Percentiles rank a stretch among this genome's conserved stretches.
Conservation (phyloP, 2,888 invertebrate genomes). For the Dromius quadrimaculatus region DNA sequence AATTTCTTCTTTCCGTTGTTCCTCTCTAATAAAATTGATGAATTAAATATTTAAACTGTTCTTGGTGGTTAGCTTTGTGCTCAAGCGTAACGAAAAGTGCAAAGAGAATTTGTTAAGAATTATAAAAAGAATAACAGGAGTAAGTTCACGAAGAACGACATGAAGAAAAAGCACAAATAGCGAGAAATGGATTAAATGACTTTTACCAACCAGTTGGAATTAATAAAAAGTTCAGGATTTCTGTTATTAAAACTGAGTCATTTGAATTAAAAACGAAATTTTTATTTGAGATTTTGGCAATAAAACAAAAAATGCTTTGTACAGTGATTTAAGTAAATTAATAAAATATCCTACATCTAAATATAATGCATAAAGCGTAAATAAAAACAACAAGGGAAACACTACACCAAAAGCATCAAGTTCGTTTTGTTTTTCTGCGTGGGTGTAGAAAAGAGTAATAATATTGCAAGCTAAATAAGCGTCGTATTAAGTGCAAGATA, state of each 20-base stretch:
- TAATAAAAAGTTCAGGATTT: slow-evolving; percentile 7
- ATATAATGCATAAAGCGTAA: slow-evolving; percentile 47
- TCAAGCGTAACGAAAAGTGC: slow-evolving; percentile 22
- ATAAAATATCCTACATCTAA: slow-evolving; percentile 40
- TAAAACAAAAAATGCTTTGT: slow-evolving; percentile 39
- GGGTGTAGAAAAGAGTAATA: slow-evolving; percentile 58
- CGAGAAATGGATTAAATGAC: no score
- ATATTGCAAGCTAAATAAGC: slow-evolving; percentile 64
- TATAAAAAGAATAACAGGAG: no score
- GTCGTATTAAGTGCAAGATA: slow-evolving; percentile 56
- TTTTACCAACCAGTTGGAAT: no score
- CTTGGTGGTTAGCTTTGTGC: slow-evolving; percentile 6
- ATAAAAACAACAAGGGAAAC: slow-evolving; percentile 39
- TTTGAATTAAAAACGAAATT: slow-evolving; percentile 29
- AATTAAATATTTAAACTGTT: slow-evolving; percentile 21
- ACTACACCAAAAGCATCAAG: slow-evolving; percentile 39
- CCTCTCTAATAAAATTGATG: slow-evolving; percentile 66
- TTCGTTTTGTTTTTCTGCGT: slow-evolving; percentile 44
- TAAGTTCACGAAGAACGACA: no score
- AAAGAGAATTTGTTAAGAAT: no score
- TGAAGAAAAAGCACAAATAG: no score
- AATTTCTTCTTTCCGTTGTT: slow-evolving; percentile 72
- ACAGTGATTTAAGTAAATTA: slow-evolving; percentile 42
- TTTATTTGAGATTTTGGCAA: slow-evolving; percentile 37
- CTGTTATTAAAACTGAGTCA: slow-evolving; percentile 29